A percentile compares a stretch with the other conserved stretches of the same genome.
phyloP scores from a whole-genome alignment of 2,113 vertebrate species.

The Rhipidura dahli region DNA sequence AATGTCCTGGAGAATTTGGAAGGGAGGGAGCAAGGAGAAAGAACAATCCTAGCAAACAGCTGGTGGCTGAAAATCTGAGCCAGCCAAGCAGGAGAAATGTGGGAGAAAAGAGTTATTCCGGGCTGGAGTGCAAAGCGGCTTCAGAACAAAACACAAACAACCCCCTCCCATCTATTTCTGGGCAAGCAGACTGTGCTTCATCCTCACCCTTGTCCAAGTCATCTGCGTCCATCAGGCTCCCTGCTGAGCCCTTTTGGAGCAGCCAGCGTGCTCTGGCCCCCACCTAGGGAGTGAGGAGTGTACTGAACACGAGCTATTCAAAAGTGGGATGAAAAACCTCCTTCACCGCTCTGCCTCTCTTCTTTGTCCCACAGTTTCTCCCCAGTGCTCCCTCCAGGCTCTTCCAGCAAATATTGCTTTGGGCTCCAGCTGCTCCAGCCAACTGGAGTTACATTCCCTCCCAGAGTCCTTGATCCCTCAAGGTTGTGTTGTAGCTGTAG shows the following conservation, averaged over 20 bases:
- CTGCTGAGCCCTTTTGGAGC: slow-evolving; percentile 2
- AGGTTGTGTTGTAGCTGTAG: neutral
- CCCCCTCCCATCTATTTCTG: slow-evolving; percentile 7
- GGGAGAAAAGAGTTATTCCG: slow-evolving; percentile 35
- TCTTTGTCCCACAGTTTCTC: neutral
- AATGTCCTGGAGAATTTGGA: slow-evolving; percentile 49
- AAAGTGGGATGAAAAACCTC: neutral
- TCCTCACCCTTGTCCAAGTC: slow-evolving; percentile 41
- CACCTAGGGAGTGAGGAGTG: neutral
- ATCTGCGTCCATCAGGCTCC: neutral
- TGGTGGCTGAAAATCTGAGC: slow-evolving; percentile 44
- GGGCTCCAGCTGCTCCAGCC: slow-evolving; percentile 3
- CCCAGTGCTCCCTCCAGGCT: neutral
- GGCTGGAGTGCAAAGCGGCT: slow-evolving; percentile 42
- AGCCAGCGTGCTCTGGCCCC: neutral
- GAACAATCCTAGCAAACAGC: slow-evolving; percentile 54
- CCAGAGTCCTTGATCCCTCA: neutral
- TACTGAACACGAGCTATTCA: neutral
- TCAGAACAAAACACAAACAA: slow-evolving; percentile 31
- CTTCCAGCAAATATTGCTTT: neutral
- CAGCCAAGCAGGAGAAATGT: slow-evolving; percentile 33
- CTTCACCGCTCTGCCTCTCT: neutral
- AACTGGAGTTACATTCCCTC: neutral
- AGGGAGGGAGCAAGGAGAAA: slow-evolving; percentile 19
- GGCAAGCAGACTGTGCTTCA: slow-evolving; percentile 7